Base-by-base conservation (phyloP, 2,113 vertebrate genomes). In the Erpornis zantholeuca region DNA sequence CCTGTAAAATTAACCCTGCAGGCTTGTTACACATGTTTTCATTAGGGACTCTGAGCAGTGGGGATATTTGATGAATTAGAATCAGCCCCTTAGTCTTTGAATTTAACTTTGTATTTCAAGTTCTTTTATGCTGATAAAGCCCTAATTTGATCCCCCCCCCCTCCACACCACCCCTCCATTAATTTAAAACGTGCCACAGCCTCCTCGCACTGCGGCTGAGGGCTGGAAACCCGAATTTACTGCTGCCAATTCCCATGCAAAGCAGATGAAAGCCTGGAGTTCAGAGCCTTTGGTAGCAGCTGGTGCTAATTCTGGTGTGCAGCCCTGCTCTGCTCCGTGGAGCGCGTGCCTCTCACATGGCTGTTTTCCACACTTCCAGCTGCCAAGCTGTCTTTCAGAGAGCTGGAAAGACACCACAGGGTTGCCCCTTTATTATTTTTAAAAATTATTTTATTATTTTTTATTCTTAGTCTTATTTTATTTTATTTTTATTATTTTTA, bases 21-120 rank as follows among this genome's bases (percentile, higher is more conserved):
- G 98, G 96, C 97, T 97, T 95, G 92, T 97, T 97, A 97, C 97
- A 97, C 97, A 96, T 97, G 98, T 98, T 98, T 98, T 98, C 97
- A 98, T 98, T 97, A 97, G 97, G 90, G 94, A 91, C 87, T 94
- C 77, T 45, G 95, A 97, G 96, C 94, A 68, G 86, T 28, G 85
- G 91, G 92, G 94, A 95, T 90, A 96, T 52, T 80, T 57, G 53
- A 95, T 95, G 97, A 97, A 98, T 98, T 93, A 96, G 94, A 97
- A 98, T 97, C 73, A 97, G 97, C 83, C 90, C 85, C 70, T 90
- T 66, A 61, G 64, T 89, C 94, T 97, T 94, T 81, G 78, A 68
- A 72, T 93, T 84, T 90, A 87, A 96, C 92, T 94, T 86, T 80
- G 83, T 90, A 77, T 90, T 96, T 92, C 82, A 52, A 94, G 80